Evolutionary conservation across 92 coral and sea anemone species (phyloP), one percentile per base, ranked within the genome.

Genomic region (Heteractis magnifica): DNA sequence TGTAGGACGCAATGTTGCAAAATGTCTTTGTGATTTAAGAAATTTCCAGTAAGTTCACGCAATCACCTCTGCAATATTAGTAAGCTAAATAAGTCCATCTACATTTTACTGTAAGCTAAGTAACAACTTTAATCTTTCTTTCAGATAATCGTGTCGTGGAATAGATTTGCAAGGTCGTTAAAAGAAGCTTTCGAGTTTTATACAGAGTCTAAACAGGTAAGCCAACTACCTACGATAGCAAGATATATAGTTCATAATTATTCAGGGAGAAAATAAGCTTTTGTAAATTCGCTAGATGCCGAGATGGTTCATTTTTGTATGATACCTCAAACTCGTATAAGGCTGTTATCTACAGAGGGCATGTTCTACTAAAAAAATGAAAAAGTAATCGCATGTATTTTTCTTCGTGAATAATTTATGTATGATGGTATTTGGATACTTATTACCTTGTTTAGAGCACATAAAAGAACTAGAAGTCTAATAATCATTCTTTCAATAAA

Each of bases 141-240:
- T 78, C 86, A 97, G 99, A 93, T 97, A 77, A 41, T 97, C 15
- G 95, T 94, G 10, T 93, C 99, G 11, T 97, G 99, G 99, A 97
- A 97, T 81, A 86, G 99, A 79, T 97, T 97, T 88, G 99, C 99
- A 83, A 93, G 99, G 56, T 97, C 99, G 8, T 88, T 97, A 71
- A 94, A 94, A 75, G 99, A 94, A 83, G 98, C 99, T 23, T 94
- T 97, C 62, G 99, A 97, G 75, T 86, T 94, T 59, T 94, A 97
- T 90, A 88, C 95, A 49, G 99, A 97, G 87, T 82, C 99, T 12
- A 97, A 97, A 55, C 98, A 97, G 97, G 99, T 97, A 89, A 51
- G 82, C 10, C n/a, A 1, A 7, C 18, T 58, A 41, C 11, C 13
- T 8, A 16, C 21, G 16, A 15, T 87, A 26, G 50, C 73, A 68